Evolutionary conservation across 1,140 invertebrate genomes (phyloP).

Genomic region (Bombus pascuorum): DNA sequence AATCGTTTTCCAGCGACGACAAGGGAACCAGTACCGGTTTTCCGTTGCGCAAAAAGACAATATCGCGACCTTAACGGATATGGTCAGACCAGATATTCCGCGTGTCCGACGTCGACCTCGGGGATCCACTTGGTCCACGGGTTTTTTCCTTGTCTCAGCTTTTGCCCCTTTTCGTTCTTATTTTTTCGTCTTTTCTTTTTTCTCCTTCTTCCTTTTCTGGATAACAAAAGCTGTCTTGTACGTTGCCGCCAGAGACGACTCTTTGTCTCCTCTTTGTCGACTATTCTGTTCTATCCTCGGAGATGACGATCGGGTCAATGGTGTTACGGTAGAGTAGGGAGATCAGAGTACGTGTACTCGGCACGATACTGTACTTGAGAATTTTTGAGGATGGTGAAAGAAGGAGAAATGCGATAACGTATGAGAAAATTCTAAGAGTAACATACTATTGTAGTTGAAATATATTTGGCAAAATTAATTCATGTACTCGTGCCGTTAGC

Average conservation of each 20-base stretch:
- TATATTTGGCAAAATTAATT: too few relatives aligned
- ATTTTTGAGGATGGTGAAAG: neutral
- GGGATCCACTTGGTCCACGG: conserved; percentile 36
- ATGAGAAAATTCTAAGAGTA: too few relatives aligned
- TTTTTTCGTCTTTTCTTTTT: neutral
- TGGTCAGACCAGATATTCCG: conserved; percentile 72
- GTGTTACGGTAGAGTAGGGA: neutral
- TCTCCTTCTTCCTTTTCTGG: neutral
- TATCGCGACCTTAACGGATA: conserved; percentile 73
- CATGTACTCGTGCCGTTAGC: too few relatives aligned
- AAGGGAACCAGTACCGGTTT: conserved; percentile 67
- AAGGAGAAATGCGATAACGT: neutral
- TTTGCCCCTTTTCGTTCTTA: conserved; percentile 1
- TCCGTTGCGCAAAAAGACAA: conserved; percentile 70
- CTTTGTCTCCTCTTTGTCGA: conserved; percentile 4
- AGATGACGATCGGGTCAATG: neutral
- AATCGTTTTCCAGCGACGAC: conserved; percentile 48
- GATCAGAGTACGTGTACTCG: neutral
- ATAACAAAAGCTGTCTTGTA: neutral
- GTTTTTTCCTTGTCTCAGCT: conserved; percentile 16
- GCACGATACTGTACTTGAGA: neutral
- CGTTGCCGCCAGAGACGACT: neutral
- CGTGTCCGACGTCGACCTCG: conserved; percentile 47
- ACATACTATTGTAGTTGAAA: too few relatives aligned
- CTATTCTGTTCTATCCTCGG: neutral